Conservation (phyloP, 2,113 vertebrate species). For the Siniperca chuatsi region DNA sequence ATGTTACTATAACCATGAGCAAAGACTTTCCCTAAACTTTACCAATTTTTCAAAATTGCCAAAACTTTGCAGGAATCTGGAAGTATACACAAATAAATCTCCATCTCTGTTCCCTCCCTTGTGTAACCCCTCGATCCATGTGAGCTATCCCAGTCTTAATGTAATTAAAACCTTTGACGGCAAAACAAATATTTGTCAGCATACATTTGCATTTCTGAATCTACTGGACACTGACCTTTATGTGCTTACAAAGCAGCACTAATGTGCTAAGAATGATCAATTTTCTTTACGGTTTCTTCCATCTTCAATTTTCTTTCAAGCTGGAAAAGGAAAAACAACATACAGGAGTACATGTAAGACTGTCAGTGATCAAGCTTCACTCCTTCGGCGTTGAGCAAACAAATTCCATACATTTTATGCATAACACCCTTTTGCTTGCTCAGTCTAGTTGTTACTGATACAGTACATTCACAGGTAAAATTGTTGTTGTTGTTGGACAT, state of each 20-base stretch:
- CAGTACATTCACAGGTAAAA: background rate
- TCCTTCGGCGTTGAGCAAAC: background rate
- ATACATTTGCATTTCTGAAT: constrained; percentile 5
- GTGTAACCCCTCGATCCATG: background rate
- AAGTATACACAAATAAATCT: constrained; percentile 34
- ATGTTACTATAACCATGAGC: background rate
- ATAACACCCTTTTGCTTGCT: background rate
- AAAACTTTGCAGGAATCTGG: background rate
- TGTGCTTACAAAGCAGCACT: background rate
- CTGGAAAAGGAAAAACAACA: background rate
- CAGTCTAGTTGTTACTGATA: constrained; percentile 2
- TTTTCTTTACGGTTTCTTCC: background rate
- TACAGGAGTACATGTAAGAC: background rate
- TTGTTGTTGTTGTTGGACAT: background rate
- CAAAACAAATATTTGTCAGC: background rate
- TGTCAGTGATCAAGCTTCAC: background rate
- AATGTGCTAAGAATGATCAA: background rate
- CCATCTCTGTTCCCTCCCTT: background rate
- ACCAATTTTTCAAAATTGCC: background rate
- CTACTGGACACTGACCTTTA: background rate
- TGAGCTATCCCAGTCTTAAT: background rate
- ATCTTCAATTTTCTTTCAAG: background rate
- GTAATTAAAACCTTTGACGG: background rate
- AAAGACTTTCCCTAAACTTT: background rate
- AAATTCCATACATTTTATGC: constrained; percentile 12